Evolutionary conservation across 2,888 invertebrate genomes (phyloP), one percentile per base, ranked within the genome.

Genomic region (Lamproptera curius): DNA sequence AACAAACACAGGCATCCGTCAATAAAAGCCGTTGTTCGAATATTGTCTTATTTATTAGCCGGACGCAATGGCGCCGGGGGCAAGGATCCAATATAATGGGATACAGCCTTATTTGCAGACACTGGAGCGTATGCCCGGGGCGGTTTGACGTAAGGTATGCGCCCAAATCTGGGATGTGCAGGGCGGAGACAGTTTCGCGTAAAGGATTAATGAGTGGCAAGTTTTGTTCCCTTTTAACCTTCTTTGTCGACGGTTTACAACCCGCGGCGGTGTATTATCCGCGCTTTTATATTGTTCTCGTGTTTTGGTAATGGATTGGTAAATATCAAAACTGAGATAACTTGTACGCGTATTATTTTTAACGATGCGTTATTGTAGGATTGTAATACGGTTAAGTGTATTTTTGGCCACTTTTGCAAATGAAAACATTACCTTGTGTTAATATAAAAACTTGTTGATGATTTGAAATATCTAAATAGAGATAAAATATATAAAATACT

Each of bases 31-130:
- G 63, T 62, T 61, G 63, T 57, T 57, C 57, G 50, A 48, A 59
- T 77, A 84, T 78, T 79, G 78, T 83, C 82, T 83, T 78, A 80
- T 82, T 81, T 86, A 84, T 82, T 80, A 83, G 74, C 73, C 80
- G 79, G 81, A 79, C 80, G 81, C 66, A 63, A 70, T 70, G 67
- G 58, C 52, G 82, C 86, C 85, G 54, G 52, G 57, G 82, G 86
- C 81, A 62, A 79, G 86, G 86, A 81, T 85, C 79, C 76, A 75
- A 84, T 84, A 86, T 86, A 86, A 86, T 85, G 79, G 81, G 85
- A 87, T 86, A 85, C 75, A 77, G 73, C 73, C 74, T 80, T 87
- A 85, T 86, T 86, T 85, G 83, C 81, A 74, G 79, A 80, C 75
- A 80, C 65, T 71, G 75, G 70, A 78, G 78, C 76, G 72, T 70